A percentile compares a stretch with the other conserved stretches of the same genome.
These are phyloP conservation scores for Drosophila nikananu DNA, from an alignment of 1,140 invertebrate genomes.

Conservation along the genomic window DNA sequence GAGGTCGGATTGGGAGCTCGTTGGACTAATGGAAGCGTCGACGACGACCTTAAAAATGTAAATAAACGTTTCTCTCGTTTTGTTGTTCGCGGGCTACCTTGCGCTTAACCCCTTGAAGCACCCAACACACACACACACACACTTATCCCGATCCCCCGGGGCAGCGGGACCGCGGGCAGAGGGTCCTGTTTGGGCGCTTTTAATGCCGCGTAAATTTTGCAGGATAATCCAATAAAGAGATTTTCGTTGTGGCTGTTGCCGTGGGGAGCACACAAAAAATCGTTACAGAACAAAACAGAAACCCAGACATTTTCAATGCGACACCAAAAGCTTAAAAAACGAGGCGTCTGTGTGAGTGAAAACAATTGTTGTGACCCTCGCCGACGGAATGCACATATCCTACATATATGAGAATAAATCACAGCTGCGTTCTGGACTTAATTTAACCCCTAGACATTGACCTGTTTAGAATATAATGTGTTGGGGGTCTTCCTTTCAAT, in stretches of 20 bases:
- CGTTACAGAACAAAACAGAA: constrained; percentile 12
- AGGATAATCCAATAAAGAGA: constrained; percentile 83
- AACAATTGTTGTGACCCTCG: constrained; percentile 62
- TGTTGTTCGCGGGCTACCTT: constrained; percentile 52
- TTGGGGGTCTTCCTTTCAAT: not conserved
- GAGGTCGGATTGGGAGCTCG: constrained; percentile 34
- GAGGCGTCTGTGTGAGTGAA: constrained; percentile 36
- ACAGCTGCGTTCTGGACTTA: constrained; percentile 1
- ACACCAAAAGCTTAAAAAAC: constrained; percentile 37
- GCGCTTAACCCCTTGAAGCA: constrained; percentile 67
- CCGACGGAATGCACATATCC: constrained; percentile 6
- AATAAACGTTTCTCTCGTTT: constrained; percentile 65
- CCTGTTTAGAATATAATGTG: not conserved
- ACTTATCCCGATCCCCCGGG: constrained; percentile 22
- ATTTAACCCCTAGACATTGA: constrained; percentile 1
- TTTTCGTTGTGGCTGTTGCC: constrained; percentile 72
- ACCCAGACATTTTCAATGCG: constrained; percentile 42
- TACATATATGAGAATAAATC: not conserved
- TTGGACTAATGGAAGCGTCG: constrained; percentile 69
- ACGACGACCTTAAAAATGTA: constrained; percentile 79
- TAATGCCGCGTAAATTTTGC: constrained; percentile 83
- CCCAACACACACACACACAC: constrained; percentile 4
- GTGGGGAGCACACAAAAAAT: constrained; percentile 36
- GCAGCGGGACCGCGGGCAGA: constrained; percentile 8
- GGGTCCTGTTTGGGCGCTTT: constrained; percentile 64